Percentiles rank a stretch among this genome's conserved stretches.
Conservation (phyloP, 2,888 invertebrate species). For the Epinotia bilunana region DNA sequence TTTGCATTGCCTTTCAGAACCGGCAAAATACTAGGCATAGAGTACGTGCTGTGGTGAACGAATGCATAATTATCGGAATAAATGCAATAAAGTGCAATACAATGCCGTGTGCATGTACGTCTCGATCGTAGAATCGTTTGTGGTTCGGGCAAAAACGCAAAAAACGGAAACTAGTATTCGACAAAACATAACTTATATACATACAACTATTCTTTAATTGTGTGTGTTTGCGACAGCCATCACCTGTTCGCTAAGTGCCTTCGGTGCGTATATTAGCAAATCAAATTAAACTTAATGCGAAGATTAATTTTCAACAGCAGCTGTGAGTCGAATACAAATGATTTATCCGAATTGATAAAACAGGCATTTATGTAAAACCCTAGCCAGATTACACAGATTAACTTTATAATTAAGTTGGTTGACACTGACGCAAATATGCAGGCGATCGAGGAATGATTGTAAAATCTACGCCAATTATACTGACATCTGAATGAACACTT, state of each 20-base stretch:
- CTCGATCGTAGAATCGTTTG: constrained; percentile 23
- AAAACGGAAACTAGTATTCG: not conserved
- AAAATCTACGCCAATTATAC: constrained; percentile 19
- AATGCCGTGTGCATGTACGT: constrained; percentile 26
- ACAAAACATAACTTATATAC: not conserved
- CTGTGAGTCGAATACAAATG: constrained; percentile 62
- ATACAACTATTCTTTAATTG: not conserved
- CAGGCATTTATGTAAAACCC: constrained; percentile 59
- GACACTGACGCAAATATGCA: constrained; percentile 22
- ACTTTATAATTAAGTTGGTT: constrained; percentile 53
- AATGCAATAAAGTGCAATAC: constrained; percentile 34
- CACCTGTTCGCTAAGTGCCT: constrained; percentile 11
- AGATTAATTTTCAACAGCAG: constrained; percentile 67
- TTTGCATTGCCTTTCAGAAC: not conserved
- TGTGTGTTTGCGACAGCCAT: not conserved
- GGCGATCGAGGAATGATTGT: constrained; percentile 6
- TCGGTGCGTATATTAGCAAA: constrained; percentile 69
- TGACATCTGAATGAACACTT: constrained; percentile 14
- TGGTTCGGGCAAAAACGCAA: constrained; percentile 14
- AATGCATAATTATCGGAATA: constrained; percentile 37
- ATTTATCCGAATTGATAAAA: constrained; percentile 69
- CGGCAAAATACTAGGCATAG: constrained; percentile 25
- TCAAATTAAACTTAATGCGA: constrained; percentile 67
- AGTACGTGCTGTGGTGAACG: constrained; percentile 30
- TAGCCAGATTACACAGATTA: constrained; percentile 52